Percentiles rank a stretch among this genome's conserved stretches.
phyloP scores from a whole-genome alignment of 2,797 vertebrate species.

The Enteromius argenteus region DNA sequence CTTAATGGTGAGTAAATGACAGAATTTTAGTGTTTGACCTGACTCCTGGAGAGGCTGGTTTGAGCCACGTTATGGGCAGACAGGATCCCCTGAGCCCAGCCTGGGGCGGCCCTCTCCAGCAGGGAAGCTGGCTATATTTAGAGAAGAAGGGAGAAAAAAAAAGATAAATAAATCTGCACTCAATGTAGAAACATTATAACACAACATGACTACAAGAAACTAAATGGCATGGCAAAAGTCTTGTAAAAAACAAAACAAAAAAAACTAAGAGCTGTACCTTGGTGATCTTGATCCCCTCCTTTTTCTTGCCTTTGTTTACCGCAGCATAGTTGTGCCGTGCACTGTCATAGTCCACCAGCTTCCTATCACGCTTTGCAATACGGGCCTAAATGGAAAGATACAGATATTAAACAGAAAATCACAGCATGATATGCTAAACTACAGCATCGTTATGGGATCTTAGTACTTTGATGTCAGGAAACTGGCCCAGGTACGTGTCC shows the following conservation, averaged over 20 bases:
- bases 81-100: slow-evolving; percentile 99
- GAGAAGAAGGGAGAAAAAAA: slow-evolving; percentile 17
- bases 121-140: slow-evolving; percentile 88
- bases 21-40: slow-evolving; percentile 68
- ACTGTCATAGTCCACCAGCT: slow-evolving; percentile 96
- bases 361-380: slow-evolving; percentile 95
- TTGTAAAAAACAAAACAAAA: background rate
- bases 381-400: slow-evolving; percentile 80
- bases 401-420: slow-evolving; percentile 4
- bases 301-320: slow-evolving; percentile 94
- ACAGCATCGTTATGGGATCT: background rate
- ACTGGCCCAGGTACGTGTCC: slow-evolving; percentile 98
- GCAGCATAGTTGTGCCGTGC: slow-evolving; percentile 94
- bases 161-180: slow-evolving; percentile 16
- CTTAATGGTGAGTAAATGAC: background rate
- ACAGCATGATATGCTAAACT: background rate
- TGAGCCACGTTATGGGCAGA: slow-evolving; percentile 98
- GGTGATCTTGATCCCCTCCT: slow-evolving; percentile 88
- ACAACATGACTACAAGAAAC: background rate
- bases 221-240: background rate
- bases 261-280: slow-evolving; percentile 75
- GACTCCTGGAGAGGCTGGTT: slow-evolving; percentile 97
- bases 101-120: slow-evolving; percentile 97
- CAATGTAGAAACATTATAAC: background rate
- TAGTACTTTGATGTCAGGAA: slow-evolving; percentile 95